Percentiles rank a stretch among this genome's conserved stretches.
Evolutionary conservation across 2,888 invertebrate species (phyloP).

Genomic region (Entomobrya multifasciata): DNA sequence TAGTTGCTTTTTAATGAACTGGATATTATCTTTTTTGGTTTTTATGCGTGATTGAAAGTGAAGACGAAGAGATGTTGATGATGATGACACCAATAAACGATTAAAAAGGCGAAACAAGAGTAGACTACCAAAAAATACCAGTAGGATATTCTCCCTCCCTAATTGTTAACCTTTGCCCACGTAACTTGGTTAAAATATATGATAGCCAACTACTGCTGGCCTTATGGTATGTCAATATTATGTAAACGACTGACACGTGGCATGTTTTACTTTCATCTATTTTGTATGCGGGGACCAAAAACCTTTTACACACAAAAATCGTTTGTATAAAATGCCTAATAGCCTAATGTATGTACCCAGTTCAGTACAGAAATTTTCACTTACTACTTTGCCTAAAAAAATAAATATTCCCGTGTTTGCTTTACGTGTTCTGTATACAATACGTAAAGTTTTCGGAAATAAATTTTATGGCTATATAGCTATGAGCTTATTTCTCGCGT

Average conservation of each 20-base stretch:
- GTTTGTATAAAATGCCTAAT: background rate
- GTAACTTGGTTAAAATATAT: background rate
- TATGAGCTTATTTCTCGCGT: background rate
- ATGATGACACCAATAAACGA: constrained; percentile 33
- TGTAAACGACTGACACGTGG: constrained; percentile 52
- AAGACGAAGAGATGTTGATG: constrained; percentile 6
- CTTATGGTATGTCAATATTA: constrained; percentile 25
- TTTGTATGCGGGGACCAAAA: no score
- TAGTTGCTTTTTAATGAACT: no score
- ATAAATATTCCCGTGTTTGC: background rate
- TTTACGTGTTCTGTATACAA: background rate
- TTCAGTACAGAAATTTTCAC: background rate
- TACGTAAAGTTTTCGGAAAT: no score
- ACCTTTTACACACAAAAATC: background rate
- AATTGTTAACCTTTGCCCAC: constrained; percentile 6
- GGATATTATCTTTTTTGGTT: no score
- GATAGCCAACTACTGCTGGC: background rate
- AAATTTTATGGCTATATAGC: background rate
- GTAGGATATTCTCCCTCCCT: background rate
- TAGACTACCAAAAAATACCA: background rate
- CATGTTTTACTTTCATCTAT: background rate
- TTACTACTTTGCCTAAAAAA: constrained; percentile 6
- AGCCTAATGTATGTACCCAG: background rate
- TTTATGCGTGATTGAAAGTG: no score
- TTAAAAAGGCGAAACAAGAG: background rate